A percentile compares a stretch with the other conserved stretches of the same genome.
Evolutionary conservation across 2,888 invertebrate species (phyloP).

Genomic region (Plagodis pulveraria): DNA sequence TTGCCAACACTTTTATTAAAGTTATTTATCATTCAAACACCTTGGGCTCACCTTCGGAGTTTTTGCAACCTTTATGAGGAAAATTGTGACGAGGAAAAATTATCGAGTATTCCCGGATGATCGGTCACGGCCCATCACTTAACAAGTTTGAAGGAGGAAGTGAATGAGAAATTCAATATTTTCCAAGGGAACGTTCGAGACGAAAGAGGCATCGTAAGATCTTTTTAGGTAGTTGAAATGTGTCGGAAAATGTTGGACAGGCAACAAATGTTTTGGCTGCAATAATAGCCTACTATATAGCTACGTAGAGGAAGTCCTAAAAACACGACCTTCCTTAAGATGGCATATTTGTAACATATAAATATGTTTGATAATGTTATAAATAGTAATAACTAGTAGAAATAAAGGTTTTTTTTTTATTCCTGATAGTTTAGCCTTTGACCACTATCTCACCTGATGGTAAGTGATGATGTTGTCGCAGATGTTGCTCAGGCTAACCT

Average conservation of each 20-base stretch:
- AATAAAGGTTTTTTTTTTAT: no score
- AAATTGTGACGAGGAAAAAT: conserved; percentile 14
- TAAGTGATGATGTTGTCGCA: no score
- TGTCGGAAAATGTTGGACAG: not conserved
- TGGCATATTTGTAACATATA: no score
- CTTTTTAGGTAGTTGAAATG: not conserved
- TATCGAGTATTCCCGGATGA: conserved; percentile 11
- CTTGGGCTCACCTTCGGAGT: conserved; percentile 13
- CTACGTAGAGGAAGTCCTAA: no score
- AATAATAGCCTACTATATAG: not conserved
- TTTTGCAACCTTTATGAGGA: conserved; percentile 7
- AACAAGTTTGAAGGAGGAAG: conserved; percentile 19
- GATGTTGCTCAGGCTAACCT: no score
- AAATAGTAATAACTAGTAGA: no score
- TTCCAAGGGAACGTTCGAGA: not conserved
- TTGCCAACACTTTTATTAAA: conserved; percentile 28
- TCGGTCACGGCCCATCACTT: conserved; percentile 12
- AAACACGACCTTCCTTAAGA: no score
- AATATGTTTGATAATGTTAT: no score
- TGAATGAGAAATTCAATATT: conserved; percentile 25
- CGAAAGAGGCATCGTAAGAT: conserved; percentile 1
- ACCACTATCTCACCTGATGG: no score
- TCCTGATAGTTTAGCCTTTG: no score
- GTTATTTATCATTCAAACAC: conserved; percentile 30
- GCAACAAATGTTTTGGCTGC: not conserved